Conservation (phyloP, 2,113 vertebrate genomes). For the Ciconia maguari region DNA sequence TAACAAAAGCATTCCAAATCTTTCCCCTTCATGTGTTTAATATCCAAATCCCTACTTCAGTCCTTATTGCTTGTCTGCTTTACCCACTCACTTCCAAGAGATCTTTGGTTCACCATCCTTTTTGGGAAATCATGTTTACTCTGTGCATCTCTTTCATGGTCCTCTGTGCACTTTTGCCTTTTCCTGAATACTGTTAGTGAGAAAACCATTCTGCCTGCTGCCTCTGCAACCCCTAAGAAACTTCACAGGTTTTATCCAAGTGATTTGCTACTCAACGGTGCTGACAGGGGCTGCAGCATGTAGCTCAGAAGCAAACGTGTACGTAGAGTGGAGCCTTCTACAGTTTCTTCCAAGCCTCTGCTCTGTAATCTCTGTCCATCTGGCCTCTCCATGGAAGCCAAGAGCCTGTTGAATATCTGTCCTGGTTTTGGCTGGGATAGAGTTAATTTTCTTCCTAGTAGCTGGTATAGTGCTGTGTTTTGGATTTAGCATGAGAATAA, state of each 20-base stretch:
- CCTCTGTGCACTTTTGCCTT: background rate
- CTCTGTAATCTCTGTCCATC: background rate
- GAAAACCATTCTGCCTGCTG: background rate
- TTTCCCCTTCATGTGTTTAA: background rate
- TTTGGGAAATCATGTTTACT: background rate
- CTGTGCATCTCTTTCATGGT: background rate
- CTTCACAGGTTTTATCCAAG: background rate
- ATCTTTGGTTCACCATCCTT: background rate
- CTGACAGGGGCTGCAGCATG: background rate
- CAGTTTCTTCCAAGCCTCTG: background rate
- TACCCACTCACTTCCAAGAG: background rate
- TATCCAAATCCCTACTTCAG: background rate
- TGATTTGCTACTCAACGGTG: accelerated
- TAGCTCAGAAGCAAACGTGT: background rate
- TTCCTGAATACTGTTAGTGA: background rate
- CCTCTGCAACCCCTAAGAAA: background rate
- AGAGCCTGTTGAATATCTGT: background rate
- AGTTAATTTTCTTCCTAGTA: too few species aligned
- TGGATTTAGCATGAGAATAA: too few species aligned
- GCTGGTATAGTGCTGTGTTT: too few species aligned
- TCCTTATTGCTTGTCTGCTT: background rate
- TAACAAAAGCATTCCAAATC: background rate
- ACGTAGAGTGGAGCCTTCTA: background rate
- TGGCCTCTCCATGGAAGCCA: background rate
- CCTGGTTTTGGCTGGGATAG: too few species aligned